phyloP scores from a whole-genome alignment of 2,888 invertebrate genomes.

The Clistopyga incitator region DNA sequence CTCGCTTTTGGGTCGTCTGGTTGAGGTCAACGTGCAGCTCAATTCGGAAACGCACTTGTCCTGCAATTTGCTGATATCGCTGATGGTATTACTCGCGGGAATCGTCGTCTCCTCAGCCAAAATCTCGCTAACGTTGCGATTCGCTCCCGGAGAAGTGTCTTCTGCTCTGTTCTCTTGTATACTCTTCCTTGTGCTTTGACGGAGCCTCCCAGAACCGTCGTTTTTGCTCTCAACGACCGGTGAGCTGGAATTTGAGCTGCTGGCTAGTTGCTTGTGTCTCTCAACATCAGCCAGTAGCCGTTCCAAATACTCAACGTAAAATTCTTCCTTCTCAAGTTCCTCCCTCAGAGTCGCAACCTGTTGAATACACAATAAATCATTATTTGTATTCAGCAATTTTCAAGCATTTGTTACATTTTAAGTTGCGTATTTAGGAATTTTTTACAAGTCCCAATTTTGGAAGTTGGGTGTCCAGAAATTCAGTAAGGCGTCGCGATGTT shows the following conservation, averaged over 20 bases:
- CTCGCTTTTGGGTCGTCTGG: constrained; percentile 82
- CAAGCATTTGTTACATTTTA: too few species aligned
- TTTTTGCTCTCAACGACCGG: constrained; percentile 85
- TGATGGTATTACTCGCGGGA: constrained; percentile 73
- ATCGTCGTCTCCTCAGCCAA: constrained; percentile 47
- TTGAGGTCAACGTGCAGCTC: constrained; percentile 80
- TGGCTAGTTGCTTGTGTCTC: constrained; percentile 87
- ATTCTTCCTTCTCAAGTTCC: constrained; percentile 95
- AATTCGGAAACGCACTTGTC: constrained; percentile 84
- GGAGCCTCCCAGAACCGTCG: constrained; percentile 56
- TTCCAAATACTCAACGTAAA: constrained; percentile 95
- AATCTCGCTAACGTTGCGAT: constrained; percentile 35
- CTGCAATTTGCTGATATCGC: constrained; percentile 83
- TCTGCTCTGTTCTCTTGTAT: constrained; percentile 63
- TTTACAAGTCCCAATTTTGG: too few species aligned
- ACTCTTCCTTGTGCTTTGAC: constrained; percentile 34
- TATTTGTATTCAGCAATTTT: too few species aligned
- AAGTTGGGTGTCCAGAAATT: too few species aligned
- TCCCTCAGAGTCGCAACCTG: constrained; percentile 90
- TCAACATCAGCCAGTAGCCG: constrained; percentile 94
- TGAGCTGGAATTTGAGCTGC: constrained; percentile 75
- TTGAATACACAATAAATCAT: not conserved
- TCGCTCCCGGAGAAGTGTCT: constrained; percentile 46
- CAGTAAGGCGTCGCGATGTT: too few species aligned
- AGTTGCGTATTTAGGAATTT: too few species aligned